Evolutionary conservation across 2,888 invertebrate species (phyloP).

Genomic region (Ecliptopera silaceata): DNA sequence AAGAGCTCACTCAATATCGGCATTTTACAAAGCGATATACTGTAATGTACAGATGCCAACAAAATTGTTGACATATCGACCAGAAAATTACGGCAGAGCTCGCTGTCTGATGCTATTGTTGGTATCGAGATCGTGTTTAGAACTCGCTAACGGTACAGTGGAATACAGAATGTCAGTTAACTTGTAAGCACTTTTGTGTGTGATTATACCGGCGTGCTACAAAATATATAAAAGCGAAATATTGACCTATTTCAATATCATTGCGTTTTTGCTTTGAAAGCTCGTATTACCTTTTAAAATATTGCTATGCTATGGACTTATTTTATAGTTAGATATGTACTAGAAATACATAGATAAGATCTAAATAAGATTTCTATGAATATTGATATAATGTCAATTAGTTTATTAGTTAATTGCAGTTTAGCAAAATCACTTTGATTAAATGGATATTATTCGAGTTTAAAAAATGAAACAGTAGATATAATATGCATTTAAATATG

Average conservation of each 20-base stretch:
- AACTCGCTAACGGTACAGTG: background rate
- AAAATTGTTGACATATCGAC: background rate
- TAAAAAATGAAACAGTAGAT: too few relatives aligned
- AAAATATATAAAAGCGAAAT: conserved; percentile 17
- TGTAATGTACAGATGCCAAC: conserved; percentile 17
- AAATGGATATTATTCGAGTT: too few relatives aligned
- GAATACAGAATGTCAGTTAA: background rate
- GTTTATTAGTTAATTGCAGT: too few relatives aligned
- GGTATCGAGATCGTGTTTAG: background rate
- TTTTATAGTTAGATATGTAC: too few relatives aligned
- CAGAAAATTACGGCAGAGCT: background rate
- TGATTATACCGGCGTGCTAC: conserved; percentile 21
- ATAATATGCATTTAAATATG: too few relatives aligned
- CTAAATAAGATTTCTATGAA: too few relatives aligned
- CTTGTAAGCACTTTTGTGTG: background rate
- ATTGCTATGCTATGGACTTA: too few relatives aligned
- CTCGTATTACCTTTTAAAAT: too few relatives aligned
- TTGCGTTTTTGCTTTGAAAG: conserved; percentile 14
- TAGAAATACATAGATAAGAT: too few relatives aligned
- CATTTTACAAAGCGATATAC: conserved; percentile 32
- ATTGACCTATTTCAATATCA: conserved; percentile 19
- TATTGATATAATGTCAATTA: too few relatives aligned
- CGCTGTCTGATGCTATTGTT: background rate
- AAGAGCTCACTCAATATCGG: conserved; percentile 42
- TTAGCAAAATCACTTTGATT: too few relatives aligned